Evolutionary conservation across 2,113 vertebrate genomes (phyloP).

Genomic region (Promerops cafer): DNA sequence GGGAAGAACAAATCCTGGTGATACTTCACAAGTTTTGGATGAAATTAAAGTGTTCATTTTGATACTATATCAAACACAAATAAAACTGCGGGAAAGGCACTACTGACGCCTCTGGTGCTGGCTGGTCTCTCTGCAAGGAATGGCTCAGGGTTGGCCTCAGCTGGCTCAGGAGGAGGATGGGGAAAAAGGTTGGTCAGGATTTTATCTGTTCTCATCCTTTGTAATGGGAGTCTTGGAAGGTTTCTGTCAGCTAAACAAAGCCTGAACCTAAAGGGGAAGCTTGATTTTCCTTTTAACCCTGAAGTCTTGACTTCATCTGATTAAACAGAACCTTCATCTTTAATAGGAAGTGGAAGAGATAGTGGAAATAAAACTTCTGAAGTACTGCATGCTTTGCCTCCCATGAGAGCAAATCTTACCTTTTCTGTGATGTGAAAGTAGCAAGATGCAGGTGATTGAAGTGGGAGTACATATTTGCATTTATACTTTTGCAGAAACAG

Average conservation of each 20-base stretch:
- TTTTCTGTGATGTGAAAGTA: neutral
- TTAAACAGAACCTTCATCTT: neutral
- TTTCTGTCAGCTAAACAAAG: neutral
- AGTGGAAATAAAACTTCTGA: neutral
- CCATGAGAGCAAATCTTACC: neutral
- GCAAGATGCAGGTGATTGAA: neutral
- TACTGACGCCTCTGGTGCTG: neutral
- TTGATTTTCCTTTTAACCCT: neutral
- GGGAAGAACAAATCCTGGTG: neutral
- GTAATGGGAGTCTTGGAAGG: neutral
- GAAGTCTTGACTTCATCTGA: neutral
- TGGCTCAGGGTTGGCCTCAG: neutral
- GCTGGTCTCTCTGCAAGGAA: neutral
- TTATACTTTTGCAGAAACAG: neutral
- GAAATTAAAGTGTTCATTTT: neutral
- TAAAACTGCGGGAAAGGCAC: neutral
- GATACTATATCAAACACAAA: neutral
- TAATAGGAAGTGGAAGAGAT: neutral
- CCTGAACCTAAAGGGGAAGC: neutral
- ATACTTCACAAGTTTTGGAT: neutral
- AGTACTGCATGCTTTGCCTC: neutral
- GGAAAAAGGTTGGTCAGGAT: neutral
- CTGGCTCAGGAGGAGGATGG: neutral
- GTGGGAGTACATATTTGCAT: neutral
- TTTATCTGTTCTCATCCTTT: neutral